These are phyloP conservation scores for Theocolax elegans DNA, from an alignment of 1,140 invertebrate genomes.

Conservation along the genomic window DNA sequence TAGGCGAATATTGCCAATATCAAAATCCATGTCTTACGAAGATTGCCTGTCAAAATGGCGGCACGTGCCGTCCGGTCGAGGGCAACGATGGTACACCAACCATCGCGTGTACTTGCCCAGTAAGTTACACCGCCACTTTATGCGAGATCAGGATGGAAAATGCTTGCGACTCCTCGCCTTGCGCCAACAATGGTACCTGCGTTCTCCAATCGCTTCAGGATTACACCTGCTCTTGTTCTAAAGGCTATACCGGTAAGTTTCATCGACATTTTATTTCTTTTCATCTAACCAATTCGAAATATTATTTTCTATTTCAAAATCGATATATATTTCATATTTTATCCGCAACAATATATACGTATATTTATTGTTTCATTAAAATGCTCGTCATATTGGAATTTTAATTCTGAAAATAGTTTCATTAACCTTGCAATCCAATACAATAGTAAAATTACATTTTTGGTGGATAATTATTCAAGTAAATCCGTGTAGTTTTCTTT, in stretches of 20 bases:
- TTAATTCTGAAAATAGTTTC: no score
- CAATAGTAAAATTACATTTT: no score
- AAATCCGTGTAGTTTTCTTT: no score
- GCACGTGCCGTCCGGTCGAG: conserved; percentile 84
- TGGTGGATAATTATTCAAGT: no score
- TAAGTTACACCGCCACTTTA: conserved; percentile 91
- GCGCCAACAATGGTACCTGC: conserved; percentile 87
- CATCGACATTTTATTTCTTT: no score
- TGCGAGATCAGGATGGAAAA: conserved; percentile 92
- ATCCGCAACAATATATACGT: no score
- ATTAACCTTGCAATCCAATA: no score
- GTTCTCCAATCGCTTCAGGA: conserved; percentile 79
- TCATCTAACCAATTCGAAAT: no score
- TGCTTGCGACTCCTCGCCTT: conserved; percentile 89
- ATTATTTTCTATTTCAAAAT: no score
- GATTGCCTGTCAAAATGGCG: conserved; percentile 90
- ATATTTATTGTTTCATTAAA: no score
- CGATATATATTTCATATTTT: no score
- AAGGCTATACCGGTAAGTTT: conserved; percentile 84
- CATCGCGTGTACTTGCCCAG: conserved; percentile 87
- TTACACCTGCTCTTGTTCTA: conserved; percentile 85
- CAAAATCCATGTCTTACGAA: conserved; percentile 91
- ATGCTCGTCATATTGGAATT: no score
- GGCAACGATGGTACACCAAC: conserved; percentile 75
- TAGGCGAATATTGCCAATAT: conserved; percentile 94